phyloP scores from a whole-genome alignment of 1,140 invertebrate species.

The Drosophila auraria region DNA sequence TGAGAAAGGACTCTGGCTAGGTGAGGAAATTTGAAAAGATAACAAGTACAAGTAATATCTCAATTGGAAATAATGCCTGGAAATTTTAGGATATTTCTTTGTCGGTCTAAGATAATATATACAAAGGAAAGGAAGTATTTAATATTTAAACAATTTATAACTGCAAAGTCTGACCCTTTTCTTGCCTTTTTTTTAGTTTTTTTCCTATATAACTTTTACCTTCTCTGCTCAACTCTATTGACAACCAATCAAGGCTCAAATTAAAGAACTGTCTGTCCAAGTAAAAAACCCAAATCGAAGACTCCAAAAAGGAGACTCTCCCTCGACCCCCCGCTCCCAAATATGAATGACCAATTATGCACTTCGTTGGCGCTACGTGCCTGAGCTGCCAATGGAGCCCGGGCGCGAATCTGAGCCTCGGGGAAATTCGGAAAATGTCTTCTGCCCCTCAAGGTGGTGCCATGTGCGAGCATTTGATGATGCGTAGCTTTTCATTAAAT shows the following conservation, averaged over 20 bases:
- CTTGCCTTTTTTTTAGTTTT: neutral
- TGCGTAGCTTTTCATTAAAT: slow-evolving; percentile 84
- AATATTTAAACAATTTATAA: neutral
- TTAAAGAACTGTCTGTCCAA: slow-evolving; percentile 11
- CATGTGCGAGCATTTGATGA: slow-evolving; percentile 76
- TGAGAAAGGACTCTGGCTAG: neutral
- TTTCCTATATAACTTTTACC: neutral
- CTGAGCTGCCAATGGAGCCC: slow-evolving; percentile 61
- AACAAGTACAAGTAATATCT: no score
- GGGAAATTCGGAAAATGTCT: slow-evolving; percentile 17
- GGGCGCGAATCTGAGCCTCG: slow-evolving; percentile 6
- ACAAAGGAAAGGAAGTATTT: neutral
- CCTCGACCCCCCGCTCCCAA: slow-evolving; percentile 30
- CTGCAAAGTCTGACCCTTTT: neutral
- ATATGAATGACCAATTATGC: slow-evolving; percentile 83
- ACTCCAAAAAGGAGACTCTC: neutral
- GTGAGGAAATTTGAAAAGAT: neutral
- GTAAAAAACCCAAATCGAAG: slow-evolving; percentile 2
- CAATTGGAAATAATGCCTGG: no score
- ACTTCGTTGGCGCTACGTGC: slow-evolving; percentile 79
- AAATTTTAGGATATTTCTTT: neutral
- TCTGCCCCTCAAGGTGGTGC: slow-evolving; percentile 25
- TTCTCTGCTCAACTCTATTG: neutral
- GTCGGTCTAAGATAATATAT: neutral
- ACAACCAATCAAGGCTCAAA: neutral